These are phyloP conservation scores for Sacculina carcini DNA, from an alignment of 2,888 invertebrate genomes.

Conservation along the genomic window DNA sequence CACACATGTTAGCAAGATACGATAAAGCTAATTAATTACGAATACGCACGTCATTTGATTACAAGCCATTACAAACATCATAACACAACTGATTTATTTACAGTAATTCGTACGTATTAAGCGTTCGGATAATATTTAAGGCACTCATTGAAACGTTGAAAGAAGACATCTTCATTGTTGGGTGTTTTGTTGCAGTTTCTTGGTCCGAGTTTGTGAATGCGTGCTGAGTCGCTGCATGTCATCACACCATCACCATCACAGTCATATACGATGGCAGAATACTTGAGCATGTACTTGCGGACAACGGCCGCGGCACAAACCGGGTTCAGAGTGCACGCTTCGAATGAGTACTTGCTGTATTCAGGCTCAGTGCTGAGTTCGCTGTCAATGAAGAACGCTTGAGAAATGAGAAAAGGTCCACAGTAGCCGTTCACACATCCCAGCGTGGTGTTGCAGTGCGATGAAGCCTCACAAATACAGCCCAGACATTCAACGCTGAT, in stretches of 20 bases:
- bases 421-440: conserved; percentile 4
- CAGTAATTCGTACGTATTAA: background rate
- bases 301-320: background rate
- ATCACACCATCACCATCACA: background rate
- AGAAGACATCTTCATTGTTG: too few relatives aligned
- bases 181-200: background rate
- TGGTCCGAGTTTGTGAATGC: background rate
- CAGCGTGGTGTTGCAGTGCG: background rate
- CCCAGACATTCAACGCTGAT: conserved; percentile 1
- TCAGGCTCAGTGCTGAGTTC: background rate
- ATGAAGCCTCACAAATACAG: conserved; percentile 5
- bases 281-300: conserved; percentile 1
- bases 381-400: conserved; percentile 9
- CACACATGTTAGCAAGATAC: too few relatives aligned
- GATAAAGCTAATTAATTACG: too few relatives aligned
- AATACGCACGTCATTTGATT: too few relatives aligned
- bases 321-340: background rate
- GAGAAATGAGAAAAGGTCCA: conserved; percentile 6
- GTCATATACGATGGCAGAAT: background rate
- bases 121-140: background rate
- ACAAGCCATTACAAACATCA: too few relatives aligned
- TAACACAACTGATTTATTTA: background rate
- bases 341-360: background rate
- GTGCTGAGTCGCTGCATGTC: background rate
- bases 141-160: background rate